phyloP scores from a whole-genome alignment of 2,888 invertebrate species.

The Heliconius aoede region DNA sequence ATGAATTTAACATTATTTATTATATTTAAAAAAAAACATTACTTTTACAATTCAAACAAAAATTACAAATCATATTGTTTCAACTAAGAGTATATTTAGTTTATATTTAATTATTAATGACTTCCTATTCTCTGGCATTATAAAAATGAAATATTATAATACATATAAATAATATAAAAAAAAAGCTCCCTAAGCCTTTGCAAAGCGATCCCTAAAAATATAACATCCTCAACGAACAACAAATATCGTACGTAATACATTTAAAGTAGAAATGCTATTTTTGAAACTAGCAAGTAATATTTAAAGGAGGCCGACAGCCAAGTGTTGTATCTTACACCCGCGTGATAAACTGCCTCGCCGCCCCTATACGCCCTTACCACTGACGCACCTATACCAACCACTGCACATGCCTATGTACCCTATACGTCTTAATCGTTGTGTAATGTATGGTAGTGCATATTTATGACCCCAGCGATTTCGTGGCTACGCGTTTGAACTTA shows the following conservation, averaged over 20 bases:
- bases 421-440: conserved; percentile 27
- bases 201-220: neutral
- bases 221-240: conserved; percentile 3
- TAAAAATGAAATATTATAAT: no score
- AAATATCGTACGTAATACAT: conserved; percentile 21
- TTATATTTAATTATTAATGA: no score
- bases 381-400: conserved; percentile 22
- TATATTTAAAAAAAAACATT: no score
- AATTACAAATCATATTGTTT: no score
- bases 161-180: no score
- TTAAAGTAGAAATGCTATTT: conserved; percentile 32
- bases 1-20: no score
- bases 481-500: neutral
- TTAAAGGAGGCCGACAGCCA: conserved; percentile 39
- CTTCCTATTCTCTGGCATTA: no score
- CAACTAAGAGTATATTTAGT: no score
- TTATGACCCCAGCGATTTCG: neutral
- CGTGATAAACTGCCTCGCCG: conserved; percentile 62
- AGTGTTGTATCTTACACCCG: conserved; percentile 61
- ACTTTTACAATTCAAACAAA: no score
- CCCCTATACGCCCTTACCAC: conserved; percentile 51
- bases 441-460: conserved; percentile 18
- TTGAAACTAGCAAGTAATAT: conserved; percentile 29
- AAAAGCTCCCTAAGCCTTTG: no score
- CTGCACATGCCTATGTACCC: conserved; percentile 21